Conservation (phyloP, 1,140 invertebrate species). For the Pachypeltis micranthus region DNA sequence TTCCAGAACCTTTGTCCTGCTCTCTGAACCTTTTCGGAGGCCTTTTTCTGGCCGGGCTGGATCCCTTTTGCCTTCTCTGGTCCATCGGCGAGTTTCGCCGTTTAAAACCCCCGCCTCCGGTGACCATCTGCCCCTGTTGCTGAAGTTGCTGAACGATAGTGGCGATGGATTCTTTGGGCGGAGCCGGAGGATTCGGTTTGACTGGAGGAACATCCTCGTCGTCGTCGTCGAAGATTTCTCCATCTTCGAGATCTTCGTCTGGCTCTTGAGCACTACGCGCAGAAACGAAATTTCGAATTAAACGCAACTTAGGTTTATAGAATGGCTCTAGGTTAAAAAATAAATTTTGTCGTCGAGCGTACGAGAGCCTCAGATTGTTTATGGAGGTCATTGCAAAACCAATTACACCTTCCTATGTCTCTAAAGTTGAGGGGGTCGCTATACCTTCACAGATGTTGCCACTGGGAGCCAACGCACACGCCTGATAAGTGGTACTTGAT, state of each 20-base stretch:
- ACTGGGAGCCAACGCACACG: too few species aligned
- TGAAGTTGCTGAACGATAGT: background rate
- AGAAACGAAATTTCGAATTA: background rate
- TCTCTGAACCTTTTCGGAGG: background rate
- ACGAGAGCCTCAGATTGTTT: too few species aligned
- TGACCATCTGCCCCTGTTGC: background rate
- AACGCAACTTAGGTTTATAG: too few species aligned
- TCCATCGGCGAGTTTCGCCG: background rate
- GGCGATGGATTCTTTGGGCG: background rate
- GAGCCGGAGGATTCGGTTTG: background rate
- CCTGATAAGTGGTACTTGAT: too few species aligned
- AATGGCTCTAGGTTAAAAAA: too few species aligned
- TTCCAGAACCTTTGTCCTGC: background rate
- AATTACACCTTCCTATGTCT: too few species aligned
- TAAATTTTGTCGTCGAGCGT: too few species aligned
- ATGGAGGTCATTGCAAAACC: too few species aligned
- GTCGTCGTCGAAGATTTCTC: constrained; percentile 3
- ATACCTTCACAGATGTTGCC: too few species aligned
- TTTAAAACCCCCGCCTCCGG: background rate
- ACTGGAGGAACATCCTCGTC: background rate
- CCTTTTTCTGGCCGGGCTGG: too few species aligned
- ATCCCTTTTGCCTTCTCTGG: too few species aligned
- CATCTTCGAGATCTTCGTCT: constrained; percentile 5
- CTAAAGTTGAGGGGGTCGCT: too few species aligned
- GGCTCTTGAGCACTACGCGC: background rate